Base-by-base conservation (phyloP, 2,113 vertebrate species). In the Caretta caretta region DNA sequence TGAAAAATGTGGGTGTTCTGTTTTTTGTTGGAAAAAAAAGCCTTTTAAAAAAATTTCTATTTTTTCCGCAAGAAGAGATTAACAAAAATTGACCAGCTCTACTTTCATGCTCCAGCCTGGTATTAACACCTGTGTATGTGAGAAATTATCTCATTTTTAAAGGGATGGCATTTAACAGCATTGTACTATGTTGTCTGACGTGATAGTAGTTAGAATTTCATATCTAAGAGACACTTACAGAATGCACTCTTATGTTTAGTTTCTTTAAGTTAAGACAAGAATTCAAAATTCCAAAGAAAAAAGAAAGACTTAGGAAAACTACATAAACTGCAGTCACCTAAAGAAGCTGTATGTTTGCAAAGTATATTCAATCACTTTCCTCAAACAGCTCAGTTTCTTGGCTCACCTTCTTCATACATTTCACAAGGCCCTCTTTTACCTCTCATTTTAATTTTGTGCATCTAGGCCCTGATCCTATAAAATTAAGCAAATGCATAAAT, bases 141-240 rank as follows among this genome's bases (percentile, higher is more conserved):
- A 31, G 19, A 93, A 96, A 95, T 89, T 59, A 57, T 53, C 78
- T 79, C 38, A 3, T 38, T 89, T 89, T 92, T 84, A 90, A 72
- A 92, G 54, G 93, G 69, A 94, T 89, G 14, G 22, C 84, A 59
- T 95, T 89, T 81, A 86, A 84, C 12, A 84, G 53, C 69, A 86
- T 6, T 84, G 50, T 48, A 86, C 35, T 42, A 24, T 75, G 35
- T 35, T 42, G 9, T 38, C 83, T 81, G 53, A 35, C 14, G 11
- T 29, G 27, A 75, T 59, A 50, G 24, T 1, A 2, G 6, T 17
- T 17, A 51, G 31, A 1, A 0, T 16, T 92, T 87, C 54, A 83
- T 29, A 81, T 84, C 81, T 49, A 72, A 72, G 65, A 72, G 65
- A 35, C 19, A 38, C 31, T 72, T 72, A 62, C 90, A 83, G 78